Conservation (phyloP, 2,113 vertebrate genomes). For the Lichenostomus cassidix region DNA sequence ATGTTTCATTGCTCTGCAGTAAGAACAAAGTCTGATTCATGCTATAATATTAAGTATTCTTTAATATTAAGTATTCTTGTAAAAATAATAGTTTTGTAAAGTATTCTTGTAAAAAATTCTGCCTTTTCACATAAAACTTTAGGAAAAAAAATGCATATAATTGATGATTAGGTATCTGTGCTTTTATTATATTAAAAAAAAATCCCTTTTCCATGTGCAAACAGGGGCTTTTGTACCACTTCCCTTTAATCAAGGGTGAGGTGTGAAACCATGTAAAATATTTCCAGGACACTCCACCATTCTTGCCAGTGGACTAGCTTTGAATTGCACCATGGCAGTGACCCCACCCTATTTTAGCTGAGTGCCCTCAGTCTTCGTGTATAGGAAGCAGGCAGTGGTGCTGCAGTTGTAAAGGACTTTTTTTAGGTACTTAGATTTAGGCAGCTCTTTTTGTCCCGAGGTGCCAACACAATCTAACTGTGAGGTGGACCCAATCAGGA, state of each 20-base stretch:
- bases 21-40: background rate
- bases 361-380: background rate
- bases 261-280: background rate
- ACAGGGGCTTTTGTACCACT: background rate
- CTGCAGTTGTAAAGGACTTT: background rate
- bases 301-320: background rate
- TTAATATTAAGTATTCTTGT: background rate
- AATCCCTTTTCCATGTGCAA: background rate
- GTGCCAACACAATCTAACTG: background rate
- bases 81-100: background rate
- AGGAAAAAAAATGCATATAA: background rate
- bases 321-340: background rate
- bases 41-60: background rate
- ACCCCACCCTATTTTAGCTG: background rate
- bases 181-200: background rate
- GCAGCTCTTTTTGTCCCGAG: background rate
- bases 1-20: background rate
- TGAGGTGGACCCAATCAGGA: background rate
- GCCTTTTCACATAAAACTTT: background rate
- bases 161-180: background rate
- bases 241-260: background rate
- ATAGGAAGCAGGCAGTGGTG: background rate
- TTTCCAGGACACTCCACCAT: background rate
- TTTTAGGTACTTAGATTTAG: background rate
- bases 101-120: background rate